Base-by-base conservation (phyloP, 2,797 vertebrate species). In the Cottoperca gobio region DNA sequence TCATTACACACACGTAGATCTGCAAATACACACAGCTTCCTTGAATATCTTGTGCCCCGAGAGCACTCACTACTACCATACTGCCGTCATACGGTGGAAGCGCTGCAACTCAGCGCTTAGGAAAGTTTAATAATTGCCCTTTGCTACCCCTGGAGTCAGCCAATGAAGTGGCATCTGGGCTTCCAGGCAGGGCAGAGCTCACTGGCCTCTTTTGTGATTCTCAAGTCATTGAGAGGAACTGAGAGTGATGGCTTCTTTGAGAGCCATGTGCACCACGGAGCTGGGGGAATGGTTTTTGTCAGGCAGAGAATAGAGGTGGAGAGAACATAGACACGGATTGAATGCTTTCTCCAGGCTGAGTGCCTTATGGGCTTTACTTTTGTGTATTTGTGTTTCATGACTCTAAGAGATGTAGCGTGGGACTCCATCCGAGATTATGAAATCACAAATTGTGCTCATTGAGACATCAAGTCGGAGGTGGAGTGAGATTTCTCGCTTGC, bases 211-310 rank as follows among this genome's bases (percentile, higher is more conserved):
- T 85, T 91, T 89, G 86, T 89, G 67, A 85, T 81, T 91, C 73
- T 89, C 81, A 84, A 88, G 80, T 88, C 82, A 87, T 1, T 67
- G 69, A 80, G 82, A 89, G 64, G 71, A 91, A 91, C 45, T 23
- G 35, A 83, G 70, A 83, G 76, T 64, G 91, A 83, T 70, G 45
- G 80, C 60, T 37, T 65, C 76, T 86, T 48, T 77, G 48, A 63
- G 72, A 63, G n/a, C 70, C 6, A 31, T 2, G 60, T 19, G 73
- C 62, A 19, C 37, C 48, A 66, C 43, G 53, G 31, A 33, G 31
- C 8, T n/a, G 61, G 21, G 24, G 42, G 42, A 46, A 50, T 10
- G 11, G 28, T 59, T 72, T 48, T 68, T 59, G 37, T 82, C 26
- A 46, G 45, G 33, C 50, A 35, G 40, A 77, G 60, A 76, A 81